Evolutionary conservation across 2,888 invertebrate species (phyloP).

Genomic region (Cantharis rufa): DNA sequence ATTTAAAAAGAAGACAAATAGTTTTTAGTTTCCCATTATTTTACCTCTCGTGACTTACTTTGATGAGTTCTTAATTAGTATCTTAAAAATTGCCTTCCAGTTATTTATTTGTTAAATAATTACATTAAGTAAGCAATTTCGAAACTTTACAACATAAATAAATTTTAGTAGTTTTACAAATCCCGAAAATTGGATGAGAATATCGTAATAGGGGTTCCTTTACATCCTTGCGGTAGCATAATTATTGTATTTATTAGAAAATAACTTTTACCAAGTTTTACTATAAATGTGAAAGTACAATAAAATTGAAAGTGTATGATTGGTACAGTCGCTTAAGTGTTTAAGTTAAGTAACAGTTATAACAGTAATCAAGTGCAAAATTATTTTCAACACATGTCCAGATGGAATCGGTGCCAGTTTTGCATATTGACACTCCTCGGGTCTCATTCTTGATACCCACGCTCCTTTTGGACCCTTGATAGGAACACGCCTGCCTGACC

Average conservation of each 20-base stretch:
- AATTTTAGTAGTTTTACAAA: neutral
- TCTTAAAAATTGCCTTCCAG: neutral
- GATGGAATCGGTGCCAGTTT: constrained; percentile 33
- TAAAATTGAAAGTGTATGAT: neutral
- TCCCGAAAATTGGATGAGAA: neutral
- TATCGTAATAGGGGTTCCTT: neutral
- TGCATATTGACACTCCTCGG: constrained; percentile 43
- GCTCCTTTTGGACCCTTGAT: constrained; percentile 45
- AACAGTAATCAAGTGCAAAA: constrained; percentile 13
- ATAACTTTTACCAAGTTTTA: neutral
- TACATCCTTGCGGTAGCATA: neutral
- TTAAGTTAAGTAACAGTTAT: constrained; percentile 10
- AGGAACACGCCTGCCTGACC: constrained; percentile 50
- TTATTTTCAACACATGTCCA: constrained; percentile 34
- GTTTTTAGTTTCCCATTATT: neutral
- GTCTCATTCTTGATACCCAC: constrained; percentile 43
- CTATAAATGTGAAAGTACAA: neutral
- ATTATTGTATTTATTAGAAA: neutral
- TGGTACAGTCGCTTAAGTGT: neutral
- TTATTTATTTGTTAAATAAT: constrained; percentile 6
- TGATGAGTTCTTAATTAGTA: neutral
- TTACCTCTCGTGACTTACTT: neutral
- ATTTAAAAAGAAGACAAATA: neutral
- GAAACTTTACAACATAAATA: neutral
- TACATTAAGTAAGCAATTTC: neutral